Percentiles rank a stretch among this genome's conserved stretches.
These are phyloP conservation scores for Acronicta psi DNA, from an alignment of 2,888 invertebrate species.

Conservation along the genomic window DNA sequence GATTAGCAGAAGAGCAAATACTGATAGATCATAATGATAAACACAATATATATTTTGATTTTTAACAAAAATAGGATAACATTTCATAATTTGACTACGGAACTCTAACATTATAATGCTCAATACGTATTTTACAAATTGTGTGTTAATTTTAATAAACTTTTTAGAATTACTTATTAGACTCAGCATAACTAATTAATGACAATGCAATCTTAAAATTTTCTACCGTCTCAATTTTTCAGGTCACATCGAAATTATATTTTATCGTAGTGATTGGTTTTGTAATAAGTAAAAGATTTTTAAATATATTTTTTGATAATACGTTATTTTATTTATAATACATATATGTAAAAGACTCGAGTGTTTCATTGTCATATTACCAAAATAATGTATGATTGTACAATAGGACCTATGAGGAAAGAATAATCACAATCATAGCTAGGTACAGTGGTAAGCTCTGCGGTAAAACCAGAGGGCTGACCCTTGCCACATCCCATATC, in stretches of 20 bases:
- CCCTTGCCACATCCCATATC: no score
- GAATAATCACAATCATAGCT: no score
- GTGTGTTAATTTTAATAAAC: slow-evolving; percentile 35
- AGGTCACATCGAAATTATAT: slow-evolving; percentile 52
- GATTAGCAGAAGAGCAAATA: neutral
- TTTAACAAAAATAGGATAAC: neutral
- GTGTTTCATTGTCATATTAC: slow-evolving; percentile 7
- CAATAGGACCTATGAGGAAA: no score
- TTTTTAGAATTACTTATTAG: slow-evolving; percentile 20
- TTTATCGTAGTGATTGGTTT: slow-evolving; percentile 62
- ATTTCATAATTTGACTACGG: slow-evolving; percentile 24
- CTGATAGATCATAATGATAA: no score
- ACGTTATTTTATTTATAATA: slow-evolving; percentile 63
- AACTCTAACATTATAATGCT: slow-evolving; percentile 42
- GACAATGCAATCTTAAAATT: slow-evolving; percentile 45
- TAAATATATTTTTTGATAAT: slow-evolving; percentile 73
- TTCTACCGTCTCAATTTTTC: slow-evolving; percentile 25
- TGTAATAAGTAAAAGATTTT: slow-evolving; percentile 61
- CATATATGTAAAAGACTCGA: slow-evolving; percentile 10
- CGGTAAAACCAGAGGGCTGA: no score
- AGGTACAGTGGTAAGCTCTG: no score
- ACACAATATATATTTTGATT: no score
- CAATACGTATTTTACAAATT: slow-evolving; percentile 45
- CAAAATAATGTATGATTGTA: neutral
- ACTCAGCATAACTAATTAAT: slow-evolving; percentile 44